Base-by-base conservation (phyloP, 2,797 vertebrate genomes). In the Poecilia wingei region DNA sequence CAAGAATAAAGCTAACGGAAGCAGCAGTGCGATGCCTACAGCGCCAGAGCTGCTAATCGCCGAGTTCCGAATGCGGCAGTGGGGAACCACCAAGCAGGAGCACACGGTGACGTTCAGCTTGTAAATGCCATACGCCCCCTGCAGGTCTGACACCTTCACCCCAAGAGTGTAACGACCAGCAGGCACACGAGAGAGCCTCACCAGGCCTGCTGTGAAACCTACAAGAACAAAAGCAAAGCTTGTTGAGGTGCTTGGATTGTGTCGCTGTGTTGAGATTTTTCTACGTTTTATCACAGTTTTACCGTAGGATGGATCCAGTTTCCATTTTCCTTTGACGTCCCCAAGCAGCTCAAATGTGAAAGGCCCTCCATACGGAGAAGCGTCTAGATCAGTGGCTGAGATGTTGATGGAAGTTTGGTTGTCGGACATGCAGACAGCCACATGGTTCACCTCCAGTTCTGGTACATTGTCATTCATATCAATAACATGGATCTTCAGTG, bases 401-500 rank as follows among this genome's bases (percentile, higher is more conserved):
- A 95, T 90, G 77, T 84, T 89, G 41, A 85, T 80, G 20, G 77
- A 74, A 28, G 76, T 85, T 53, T 87, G 79, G 18, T 72, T 16
- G 1, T 94, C 86, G 14, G 86, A 92, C 33, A 89, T 4, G 68
- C 94, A 95, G 46, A 93, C 33, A 6, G 86, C 82, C 70, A 94
- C 13, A 20, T 3, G 20, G 43, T 84, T 69, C 16, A 13, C 80
- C 0, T 1, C 79, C 31, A 83, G 85, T 64, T 85, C 74, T 6
- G 95, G 94, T 1, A 82, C 3, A 0, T 95, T 94, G 82, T 96
- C 95, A 16, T 95, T 96, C 55, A 86, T 57, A 76, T 96, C 95
- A 0, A 2, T 43, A 8, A 96, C 75, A 18, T 93, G 55, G 68
- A 95, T 85, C 51, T 84, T 81, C 53, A 96, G 43, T 3, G 93